A percentile compares a stretch with the other conserved stretches of the same genome.
Evolutionary conservation across 2,888 invertebrate species (phyloP).

Genomic region (Thymelicus acteon): DNA sequence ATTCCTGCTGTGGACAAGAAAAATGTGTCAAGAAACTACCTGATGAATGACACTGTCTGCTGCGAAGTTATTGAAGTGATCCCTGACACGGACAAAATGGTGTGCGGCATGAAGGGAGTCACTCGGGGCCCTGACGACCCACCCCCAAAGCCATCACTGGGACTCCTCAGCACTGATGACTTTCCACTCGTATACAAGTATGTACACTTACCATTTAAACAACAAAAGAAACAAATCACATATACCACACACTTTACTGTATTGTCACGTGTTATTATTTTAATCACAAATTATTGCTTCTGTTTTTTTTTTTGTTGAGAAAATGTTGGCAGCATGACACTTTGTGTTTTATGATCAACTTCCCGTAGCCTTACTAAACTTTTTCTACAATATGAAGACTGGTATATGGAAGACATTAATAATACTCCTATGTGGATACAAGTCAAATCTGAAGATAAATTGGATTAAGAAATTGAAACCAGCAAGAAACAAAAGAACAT

Average conservation of each 20-base stretch:
- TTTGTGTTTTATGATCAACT: conserved; percentile 29
- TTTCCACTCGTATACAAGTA: conserved; percentile 94
- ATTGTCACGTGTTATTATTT: conserved; percentile 51
- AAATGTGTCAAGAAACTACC: conserved; percentile 90
- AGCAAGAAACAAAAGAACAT: not conserved
- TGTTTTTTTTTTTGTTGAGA: conserved; percentile 69
- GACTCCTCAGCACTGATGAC: conserved; percentile 92
- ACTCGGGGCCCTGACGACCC: conserved; percentile 89
- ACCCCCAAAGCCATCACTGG: conserved; percentile 89
- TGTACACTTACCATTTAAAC: conserved; percentile 64
- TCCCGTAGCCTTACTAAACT: conserved; percentile 2
- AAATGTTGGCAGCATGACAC: conserved; percentile 42
- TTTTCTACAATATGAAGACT: conserved; percentile 12
- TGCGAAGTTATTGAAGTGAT: conserved; percentile 95
- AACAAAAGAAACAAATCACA: conserved; percentile 50
- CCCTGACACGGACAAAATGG: conserved; percentile 94
- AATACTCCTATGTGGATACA: not conserved
- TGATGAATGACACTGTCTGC: conserved; percentile 93
- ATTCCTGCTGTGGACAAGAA: conserved; percentile 93
- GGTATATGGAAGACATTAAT: not conserved
- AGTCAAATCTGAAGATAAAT: not conserved
- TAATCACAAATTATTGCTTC: conserved; percentile 57
- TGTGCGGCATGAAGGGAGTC: conserved; percentile 93
- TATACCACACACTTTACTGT: conserved; percentile 69
- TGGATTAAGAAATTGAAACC: not conserved